Conservation (phyloP, 2,888 invertebrate genomes). For the Trissonchulus sp. region DNA sequence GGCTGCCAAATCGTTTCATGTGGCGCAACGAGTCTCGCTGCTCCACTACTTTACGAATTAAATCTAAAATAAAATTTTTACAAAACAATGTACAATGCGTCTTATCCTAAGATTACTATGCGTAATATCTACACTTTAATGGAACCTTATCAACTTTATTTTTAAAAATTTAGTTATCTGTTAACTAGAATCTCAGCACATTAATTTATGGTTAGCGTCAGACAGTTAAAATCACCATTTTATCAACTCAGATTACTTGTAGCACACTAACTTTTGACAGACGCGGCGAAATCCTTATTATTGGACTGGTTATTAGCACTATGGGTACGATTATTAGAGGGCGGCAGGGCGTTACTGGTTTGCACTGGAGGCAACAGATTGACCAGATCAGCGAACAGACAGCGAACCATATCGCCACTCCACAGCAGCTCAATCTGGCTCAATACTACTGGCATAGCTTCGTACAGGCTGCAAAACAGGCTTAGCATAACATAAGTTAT, state of each 20-base stretch:
- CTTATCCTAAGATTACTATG: too few species aligned
- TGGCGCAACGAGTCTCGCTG: conserved; percentile 53
- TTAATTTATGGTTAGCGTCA: too few species aligned
- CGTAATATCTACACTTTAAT: too few species aligned
- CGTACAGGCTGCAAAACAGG: conserved; percentile 59
- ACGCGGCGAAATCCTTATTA: conserved; percentile 37
- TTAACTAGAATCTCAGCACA: too few species aligned
- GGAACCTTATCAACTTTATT: too few species aligned
- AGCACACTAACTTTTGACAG: too few species aligned
- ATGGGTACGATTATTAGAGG: not conserved
- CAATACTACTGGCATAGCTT: conserved; percentile 64
- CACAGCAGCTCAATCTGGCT: conserved; percentile 68
- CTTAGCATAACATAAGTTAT: not conserved
- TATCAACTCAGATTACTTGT: too few species aligned
- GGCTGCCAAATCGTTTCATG: conserved; percentile 69
- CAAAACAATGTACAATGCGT: not conserved
- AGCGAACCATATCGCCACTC: conserved; percentile 58
- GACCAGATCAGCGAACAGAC: conserved; percentile 54
- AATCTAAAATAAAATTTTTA: conserved; percentile 41
- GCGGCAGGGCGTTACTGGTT: not conserved
- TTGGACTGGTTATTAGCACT: conserved; percentile 9
- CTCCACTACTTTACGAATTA: conserved; percentile 49
- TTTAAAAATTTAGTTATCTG: too few species aligned
- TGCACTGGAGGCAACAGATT: conserved; percentile 30
- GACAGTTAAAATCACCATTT: too few species aligned